These are phyloP conservation scores for Meandrina meandrites DNA, from an alignment of 92 coral and sea anemone genomes.

Conservation along the genomic window DNA sequence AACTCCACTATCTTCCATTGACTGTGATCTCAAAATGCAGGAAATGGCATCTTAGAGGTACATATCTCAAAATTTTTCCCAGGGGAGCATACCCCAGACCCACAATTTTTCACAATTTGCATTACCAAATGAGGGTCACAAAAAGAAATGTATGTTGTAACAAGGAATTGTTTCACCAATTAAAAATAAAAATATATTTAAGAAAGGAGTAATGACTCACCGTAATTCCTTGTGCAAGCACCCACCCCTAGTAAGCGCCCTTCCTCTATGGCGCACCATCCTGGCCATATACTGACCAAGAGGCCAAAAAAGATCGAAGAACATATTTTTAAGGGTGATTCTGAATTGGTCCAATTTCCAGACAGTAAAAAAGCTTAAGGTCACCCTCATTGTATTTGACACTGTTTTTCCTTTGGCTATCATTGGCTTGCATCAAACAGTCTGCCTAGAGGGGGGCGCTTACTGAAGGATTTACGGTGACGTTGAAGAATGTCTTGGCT, in stretches of 20 bases:
- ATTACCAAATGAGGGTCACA: too few species aligned
- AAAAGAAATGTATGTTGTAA: too few species aligned
- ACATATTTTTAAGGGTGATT: neutral
- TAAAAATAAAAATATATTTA: neutral
- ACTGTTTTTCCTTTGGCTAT: neutral
- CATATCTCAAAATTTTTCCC: too few species aligned
- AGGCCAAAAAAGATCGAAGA: neutral
- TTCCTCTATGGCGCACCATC: conserved; percentile 61
- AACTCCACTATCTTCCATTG: too few species aligned
- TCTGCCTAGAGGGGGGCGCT: conserved; percentile 75
- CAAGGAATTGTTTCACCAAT: neutral
- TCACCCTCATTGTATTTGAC: neutral
- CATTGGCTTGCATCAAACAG: neutral
- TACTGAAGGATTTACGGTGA: conserved; percentile 84
- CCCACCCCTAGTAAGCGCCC: conserved; percentile 92
- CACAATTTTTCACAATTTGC: too few species aligned
- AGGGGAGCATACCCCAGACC: too few species aligned
- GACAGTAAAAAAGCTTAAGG: too few species aligned
- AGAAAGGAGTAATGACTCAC: conserved; percentile 61
- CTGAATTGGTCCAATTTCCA: neutral
- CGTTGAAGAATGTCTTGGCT: neutral
- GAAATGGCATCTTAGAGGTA: too few species aligned
- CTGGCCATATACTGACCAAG: conserved; percentile 27
- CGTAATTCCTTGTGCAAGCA: conserved; percentile 80
- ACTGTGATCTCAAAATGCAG: too few species aligned